Evolutionary conservation across 2,888 invertebrate species (phyloP), one percentile per base, ranked within the genome.

Genomic region (Acleris cristana): DNA sequence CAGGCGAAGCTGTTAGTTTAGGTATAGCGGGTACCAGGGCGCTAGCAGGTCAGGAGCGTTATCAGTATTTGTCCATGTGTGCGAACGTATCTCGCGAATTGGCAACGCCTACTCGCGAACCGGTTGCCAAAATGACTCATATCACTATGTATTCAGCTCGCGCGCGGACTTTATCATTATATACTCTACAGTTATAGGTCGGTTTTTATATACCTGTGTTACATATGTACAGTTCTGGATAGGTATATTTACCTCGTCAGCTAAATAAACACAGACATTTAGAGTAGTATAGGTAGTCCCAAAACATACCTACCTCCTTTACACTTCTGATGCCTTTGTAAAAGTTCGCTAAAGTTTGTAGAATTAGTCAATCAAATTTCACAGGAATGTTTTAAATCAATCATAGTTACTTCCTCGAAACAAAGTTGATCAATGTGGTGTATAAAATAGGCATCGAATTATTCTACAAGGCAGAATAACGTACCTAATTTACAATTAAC

Each of bases 111-210:
- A 76, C 85, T 82, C 78, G 79, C 80, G 77, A 78, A 86, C 85
- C 82, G 81, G 83, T 87, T 87, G 88, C 89, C 87, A 90, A 90
- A 89, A 89, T 87, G 84, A 88, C 76, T 89, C 85, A 89, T 76
- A 59, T 58, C 62, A 48, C 52, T 59, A 63, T 58, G 62, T 67
- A 44, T 58, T 58, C 76, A 71, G 49, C 60, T 73, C 67, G 72
- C 73, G 75, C 67, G 54, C 61, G 57, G 40, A 65, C 59, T 71
- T 67, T 64, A 69, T 63, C 57, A 58, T 40, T 49, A 65, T 66
- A 57, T 58, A 57, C 56, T 63, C 52, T 53, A 8, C 58, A 45
- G 48, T 44, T 34, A 67, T 67, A 63, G 67, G 67, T 58, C 58
- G 44, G 34, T 53, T 14, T 23, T 30, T 45, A 57, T 40, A 26